phyloP scores from a whole-genome alignment of 2,113 vertebrate genomes.

The Oenanthe oenanthe region DNA sequence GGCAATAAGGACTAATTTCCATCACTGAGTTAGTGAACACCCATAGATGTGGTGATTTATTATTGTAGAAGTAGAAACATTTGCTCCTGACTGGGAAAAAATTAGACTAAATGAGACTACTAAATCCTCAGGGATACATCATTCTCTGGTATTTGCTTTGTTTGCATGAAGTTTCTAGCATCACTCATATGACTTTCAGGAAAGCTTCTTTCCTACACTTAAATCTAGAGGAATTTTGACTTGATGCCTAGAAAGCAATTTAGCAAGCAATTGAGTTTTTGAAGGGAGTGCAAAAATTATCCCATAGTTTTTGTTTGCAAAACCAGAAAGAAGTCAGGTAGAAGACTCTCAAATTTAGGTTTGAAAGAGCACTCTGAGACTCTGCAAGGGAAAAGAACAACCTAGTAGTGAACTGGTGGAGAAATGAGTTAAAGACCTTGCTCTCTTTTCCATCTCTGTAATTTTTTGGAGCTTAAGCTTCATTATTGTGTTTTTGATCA shows the following conservation, averaged over 20 bases:
- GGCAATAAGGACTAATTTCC: neutral
- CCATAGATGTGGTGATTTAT: neutral
- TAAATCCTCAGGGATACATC: neutral
- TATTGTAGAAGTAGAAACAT: neutral
- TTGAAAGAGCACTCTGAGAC: neutral
- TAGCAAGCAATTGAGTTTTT: constrained; percentile 55
- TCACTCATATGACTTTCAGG: constrained; percentile 23
- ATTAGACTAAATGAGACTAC: neutral
- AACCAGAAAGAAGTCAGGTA: constrained; percentile 6
- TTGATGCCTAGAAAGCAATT: constrained; percentile 65
- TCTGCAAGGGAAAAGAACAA: neutral
- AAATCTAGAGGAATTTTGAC: constrained; percentile 61
- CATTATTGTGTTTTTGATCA: neutral
- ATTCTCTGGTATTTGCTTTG: neutral
- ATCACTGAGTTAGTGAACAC: neutral
- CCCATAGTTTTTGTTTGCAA: constrained; percentile 25
- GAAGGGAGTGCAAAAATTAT: constrained; percentile 38
- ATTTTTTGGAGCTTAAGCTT: neutral
- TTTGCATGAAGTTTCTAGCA: constrained; percentile 15
- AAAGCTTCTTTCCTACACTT: constrained; percentile 35
- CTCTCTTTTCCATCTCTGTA: neutral
- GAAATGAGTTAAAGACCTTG: neutral
- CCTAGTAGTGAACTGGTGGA: neutral
- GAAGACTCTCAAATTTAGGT: constrained; percentile 28
- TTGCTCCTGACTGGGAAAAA: neutral